Base-by-base conservation (phyloP, 2,113 vertebrate species). In the Xerus inauris region DNA sequence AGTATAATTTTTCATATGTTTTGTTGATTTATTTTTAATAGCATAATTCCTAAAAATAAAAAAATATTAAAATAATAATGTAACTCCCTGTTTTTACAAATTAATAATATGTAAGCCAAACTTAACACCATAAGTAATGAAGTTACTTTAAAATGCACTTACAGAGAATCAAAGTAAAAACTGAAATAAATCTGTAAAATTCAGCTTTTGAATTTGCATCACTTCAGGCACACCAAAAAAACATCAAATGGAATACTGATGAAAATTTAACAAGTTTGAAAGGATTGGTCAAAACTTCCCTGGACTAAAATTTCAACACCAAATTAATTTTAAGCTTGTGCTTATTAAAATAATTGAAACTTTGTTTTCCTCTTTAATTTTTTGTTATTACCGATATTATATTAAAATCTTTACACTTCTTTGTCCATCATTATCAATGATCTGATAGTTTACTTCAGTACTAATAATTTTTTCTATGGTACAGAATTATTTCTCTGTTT, bases 171-270 rank as follows among this genome's bases (percentile, higher is more conserved):
- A 92, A 96, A 95, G 69, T 62, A 47, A 96, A 92, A 89, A 81
- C 32, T 51, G 13, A 94, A 96, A 88, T 76, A 75, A 92, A 95
- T 85, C 38, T 85, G 76, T 82, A 93, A 45, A 97, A 96, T 42
- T 69, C 24, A 82, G 47, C 67, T 90, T 92, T 84, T 77, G 76
- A 90, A 80, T 95, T 76, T 96, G 71, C 47, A 87, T 95, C 45
- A 89, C 47, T 90, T 4, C 24, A 90, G 83, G 79, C 42, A 84
- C 42, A 81, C 9, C 62, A 84, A 87, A 28, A 28, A 87, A 80
- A 92, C 38, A 87, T 59, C 40, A 85, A 96, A 81, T 84, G 32
- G 40, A 94, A 94, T 86, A 90, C 8, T 77, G 81, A 82, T 79
- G 49, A 75, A 87, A 95, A 87, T 85, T 64, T 64, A 92, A 14